These are phyloP conservation scores for Syngnathus typhle DNA, from an alignment of 2,113 vertebrate genomes.

Conservation along the genomic window DNA sequence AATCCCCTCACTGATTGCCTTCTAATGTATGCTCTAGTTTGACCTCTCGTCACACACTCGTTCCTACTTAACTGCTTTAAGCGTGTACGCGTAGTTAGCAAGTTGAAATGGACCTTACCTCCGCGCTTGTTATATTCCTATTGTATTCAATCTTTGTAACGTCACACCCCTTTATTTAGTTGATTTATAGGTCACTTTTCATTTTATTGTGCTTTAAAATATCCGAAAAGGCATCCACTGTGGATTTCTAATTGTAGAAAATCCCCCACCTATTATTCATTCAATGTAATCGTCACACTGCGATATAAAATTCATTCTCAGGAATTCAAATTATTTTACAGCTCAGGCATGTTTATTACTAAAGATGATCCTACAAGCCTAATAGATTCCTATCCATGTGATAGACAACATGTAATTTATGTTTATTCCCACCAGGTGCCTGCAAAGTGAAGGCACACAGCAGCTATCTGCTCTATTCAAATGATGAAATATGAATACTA, in stretches of 20 bases:
- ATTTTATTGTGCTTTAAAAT: slow-evolving; percentile 26
- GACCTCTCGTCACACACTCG: slow-evolving; percentile 22
- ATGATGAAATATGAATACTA: slow-evolving; percentile 23
- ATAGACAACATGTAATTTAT: slow-evolving; percentile 10
- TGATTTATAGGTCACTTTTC: not conserved
- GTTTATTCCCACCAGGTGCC: slow-evolving; percentile 12
- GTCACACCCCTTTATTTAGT: slow-evolving; percentile 12
- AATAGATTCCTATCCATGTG: not conserved
- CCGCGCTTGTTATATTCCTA: slow-evolving; percentile 12
- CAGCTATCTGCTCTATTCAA: not conserved
- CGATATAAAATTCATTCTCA: not conserved
- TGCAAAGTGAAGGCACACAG: slow-evolving; percentile 4
- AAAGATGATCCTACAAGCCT: not conserved
- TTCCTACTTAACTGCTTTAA: slow-evolving; percentile 17
- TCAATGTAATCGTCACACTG: not conserved
- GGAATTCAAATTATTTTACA: not conserved
- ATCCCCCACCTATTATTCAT: slow-evolving; percentile 5
- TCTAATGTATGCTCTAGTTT: slow-evolving; percentile 27
- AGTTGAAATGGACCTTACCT: slow-evolving; percentile 19
- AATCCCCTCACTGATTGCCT: slow-evolving; percentile 42
- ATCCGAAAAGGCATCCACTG: slow-evolving; percentile 18
- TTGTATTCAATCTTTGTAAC: slow-evolving; percentile 28
- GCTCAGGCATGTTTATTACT: not conserved
- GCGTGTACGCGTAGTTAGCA: slow-evolving; percentile 11
- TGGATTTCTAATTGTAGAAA: slow-evolving; percentile 1